A percentile compares a stretch with the other conserved stretches of the same genome.
phyloP scores from a whole-genome alignment of 2,797 vertebrate genomes.

The Iguana delicatissima region DNA sequence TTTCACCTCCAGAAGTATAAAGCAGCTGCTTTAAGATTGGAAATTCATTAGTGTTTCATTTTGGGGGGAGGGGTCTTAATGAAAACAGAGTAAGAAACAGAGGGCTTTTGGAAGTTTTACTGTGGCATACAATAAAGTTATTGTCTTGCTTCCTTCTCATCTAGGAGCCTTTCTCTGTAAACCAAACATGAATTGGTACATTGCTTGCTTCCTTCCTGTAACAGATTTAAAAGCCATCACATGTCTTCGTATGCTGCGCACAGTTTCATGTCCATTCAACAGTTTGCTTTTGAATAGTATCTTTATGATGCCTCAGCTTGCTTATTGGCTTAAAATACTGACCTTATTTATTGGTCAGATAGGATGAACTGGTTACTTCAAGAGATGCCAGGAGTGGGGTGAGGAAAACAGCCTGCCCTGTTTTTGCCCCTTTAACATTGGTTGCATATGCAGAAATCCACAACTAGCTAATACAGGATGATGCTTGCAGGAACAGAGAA shows the following conservation, averaged over 20 bases:
- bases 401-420: not conserved
- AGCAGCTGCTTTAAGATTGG: constrained; percentile 32
- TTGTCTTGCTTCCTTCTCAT: constrained; percentile 37
- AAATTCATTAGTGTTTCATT: constrained; percentile 39
- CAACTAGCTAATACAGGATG: not conserved
- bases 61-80: not conserved
- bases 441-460: not conserved
- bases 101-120: constrained; percentile 26
- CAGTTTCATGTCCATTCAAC: constrained; percentile 33
- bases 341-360: not conserved
- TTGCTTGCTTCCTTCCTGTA: constrained; percentile 46
- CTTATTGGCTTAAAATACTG: constrained; percentile 27
- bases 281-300: constrained; percentile 34
- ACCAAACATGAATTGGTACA: constrained; percentile 32
- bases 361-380: not conserved
- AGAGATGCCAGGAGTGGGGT: not conserved
- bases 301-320: constrained; percentile 30
- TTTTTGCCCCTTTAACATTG: not conserved
- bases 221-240: constrained; percentile 41
- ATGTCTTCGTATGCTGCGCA: not conserved
- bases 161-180: constrained; percentile 8
- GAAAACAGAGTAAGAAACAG: constrained; percentile 44
- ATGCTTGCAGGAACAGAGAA: not conserved
- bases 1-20: constrained; percentile 6
- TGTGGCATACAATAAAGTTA: constrained; percentile 17